Base-by-base conservation (phyloP, 2,113 vertebrate genomes). In the Thamnaconus septentrionalis region DNA sequence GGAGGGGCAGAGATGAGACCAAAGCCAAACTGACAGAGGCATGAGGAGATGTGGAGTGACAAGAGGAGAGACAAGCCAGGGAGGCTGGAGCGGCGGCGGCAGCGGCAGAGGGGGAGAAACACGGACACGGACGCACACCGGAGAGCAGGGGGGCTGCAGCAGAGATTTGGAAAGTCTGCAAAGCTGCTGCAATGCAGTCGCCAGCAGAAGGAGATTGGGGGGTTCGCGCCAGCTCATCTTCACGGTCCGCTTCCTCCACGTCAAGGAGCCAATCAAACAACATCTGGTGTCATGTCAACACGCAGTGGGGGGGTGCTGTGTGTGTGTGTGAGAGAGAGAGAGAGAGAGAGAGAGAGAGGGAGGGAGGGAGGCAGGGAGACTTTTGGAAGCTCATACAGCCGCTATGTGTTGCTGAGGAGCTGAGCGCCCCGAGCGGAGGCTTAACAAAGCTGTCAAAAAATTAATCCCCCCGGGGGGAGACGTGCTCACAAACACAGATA, bases 1-100 rank as follows among this genome's bases (percentile, higher is more conserved):
- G 83, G 88, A 82, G 86, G 85, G 85, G 89, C 53, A 81, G 81
- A 84, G 86, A 88, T 90, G 83, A 83, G 85, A 87, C 80, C 68
- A 83, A 92, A 93, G 80, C 76, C 85, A 85, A 90, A 86, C 86
- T 91, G 91, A 91, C 92, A 91, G 88, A 82, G 81, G 71, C 80
- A 90, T 89, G 88, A 91, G 78, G 89, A 75, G 85, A 90, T 59
- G 4, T 47, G 73, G 86, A 84, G 80, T 82, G 89, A 91, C 86
- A 88, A 61, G 61, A 79, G 70, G 75, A 83, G 76, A 83, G 85
- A 84, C 64, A 41, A 84, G 70, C 74, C 9, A 71, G 61, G 59
- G 74, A 80, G 66, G 80, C 57, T 72, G 70, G 61, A 62, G 41
- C 31, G 40, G 75, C 73, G 74, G 46, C 62, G 57, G 66, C 59